Base-by-base conservation (phyloP, 2,888 invertebrate species). In the Tetramorium bicarinatum region DNA sequence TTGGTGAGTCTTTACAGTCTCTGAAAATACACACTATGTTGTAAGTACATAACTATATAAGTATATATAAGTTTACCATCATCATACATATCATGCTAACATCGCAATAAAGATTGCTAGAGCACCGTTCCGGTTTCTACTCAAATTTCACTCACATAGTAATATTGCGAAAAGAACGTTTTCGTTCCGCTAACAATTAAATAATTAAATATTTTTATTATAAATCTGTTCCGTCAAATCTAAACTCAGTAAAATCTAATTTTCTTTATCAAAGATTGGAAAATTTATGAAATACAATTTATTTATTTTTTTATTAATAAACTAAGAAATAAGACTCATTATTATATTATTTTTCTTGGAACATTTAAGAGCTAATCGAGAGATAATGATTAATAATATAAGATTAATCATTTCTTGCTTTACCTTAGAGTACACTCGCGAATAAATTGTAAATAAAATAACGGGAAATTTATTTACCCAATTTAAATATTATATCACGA, bases 111-210 rank as follows among this genome's bases (percentile, higher is more conserved):
- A 34, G 34, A 56, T 88, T 89, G 82, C 81, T 44, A 79, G 86
- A 85, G 34, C 64, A 13, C 21, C 64, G 83, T 47, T 77, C 79
- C 56, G 88, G 84, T 88, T 89, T 87, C 87, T 86, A 87, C 44
- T 84, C 49, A 18, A 87, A 85, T 89, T 89, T 86, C 87, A 80
- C 87, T 82, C 6, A 25, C 13, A 38, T 54, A 44, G 44, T 56
- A 79, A 15, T 79, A 49, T 71, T 79, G 47, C 47, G 34, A 71
- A 47, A 54, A 67, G n/a, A 54, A 15, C 75, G 44, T 66, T 76
- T 41, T 66, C 7, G 13, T 76, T 77, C 13, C 29, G 25, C 25
- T 41, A 54, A 74, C 44, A 59, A 67, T 54, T 77, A 54, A 54
- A 0, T 47, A 75, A 61, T 74, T 44, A 54, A 54, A 9, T 34